Evolutionary conservation across 1,140 invertebrate genomes (phyloP).

Genomic region (Rhizoglyphus robini): DNA sequence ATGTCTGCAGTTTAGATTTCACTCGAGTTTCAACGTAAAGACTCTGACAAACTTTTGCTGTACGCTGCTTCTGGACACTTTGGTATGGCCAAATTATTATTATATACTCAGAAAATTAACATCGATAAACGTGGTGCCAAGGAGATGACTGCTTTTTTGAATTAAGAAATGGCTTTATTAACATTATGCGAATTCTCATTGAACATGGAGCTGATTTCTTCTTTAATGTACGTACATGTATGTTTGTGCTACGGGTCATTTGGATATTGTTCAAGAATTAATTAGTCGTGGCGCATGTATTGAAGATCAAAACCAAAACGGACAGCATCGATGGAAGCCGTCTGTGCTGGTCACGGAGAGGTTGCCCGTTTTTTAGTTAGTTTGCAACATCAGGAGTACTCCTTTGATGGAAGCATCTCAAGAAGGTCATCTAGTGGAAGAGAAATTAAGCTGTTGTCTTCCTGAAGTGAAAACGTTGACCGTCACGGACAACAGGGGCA

Average conservation of each 20-base stretch:
- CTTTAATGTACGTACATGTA: slow-evolving; percentile 98
- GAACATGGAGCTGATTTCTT: slow-evolving; percentile 83
- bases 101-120: slow-evolving; percentile 93
- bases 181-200: slow-evolving; percentile 80
- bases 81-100: slow-evolving; percentile 79
- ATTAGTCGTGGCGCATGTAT: slow-evolving; percentile 81
- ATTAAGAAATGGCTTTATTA: slow-evolving; percentile 87
- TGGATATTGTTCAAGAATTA: slow-evolving; percentile 68
- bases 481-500: slow-evolving; percentile 77
- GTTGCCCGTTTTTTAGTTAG: slow-evolving; percentile 82
- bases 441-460: slow-evolving; percentile 84
- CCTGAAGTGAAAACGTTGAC: slow-evolving; percentile 80
- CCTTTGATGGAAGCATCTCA: slow-evolving; percentile 97
- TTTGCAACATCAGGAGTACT: slow-evolving; percentile 91
- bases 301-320: slow-evolving; percentile 97
- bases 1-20: too few relatives aligned
- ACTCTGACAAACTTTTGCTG: too few relatives aligned
- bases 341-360: slow-evolving; percentile 85
- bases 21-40: too few relatives aligned
- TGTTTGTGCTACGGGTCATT: slow-evolving; percentile 88
- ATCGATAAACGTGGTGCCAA: too few relatives aligned
- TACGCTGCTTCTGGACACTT: slow-evolving; percentile 88
- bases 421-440: slow-evolving; percentile 87
- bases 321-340: slow-evolving; percentile 96
- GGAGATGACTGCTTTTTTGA: slow-evolving; percentile 87